phyloP scores from a whole-genome alignment of 2,888 invertebrate species.

The Cremastobaeus sp. region DNA sequence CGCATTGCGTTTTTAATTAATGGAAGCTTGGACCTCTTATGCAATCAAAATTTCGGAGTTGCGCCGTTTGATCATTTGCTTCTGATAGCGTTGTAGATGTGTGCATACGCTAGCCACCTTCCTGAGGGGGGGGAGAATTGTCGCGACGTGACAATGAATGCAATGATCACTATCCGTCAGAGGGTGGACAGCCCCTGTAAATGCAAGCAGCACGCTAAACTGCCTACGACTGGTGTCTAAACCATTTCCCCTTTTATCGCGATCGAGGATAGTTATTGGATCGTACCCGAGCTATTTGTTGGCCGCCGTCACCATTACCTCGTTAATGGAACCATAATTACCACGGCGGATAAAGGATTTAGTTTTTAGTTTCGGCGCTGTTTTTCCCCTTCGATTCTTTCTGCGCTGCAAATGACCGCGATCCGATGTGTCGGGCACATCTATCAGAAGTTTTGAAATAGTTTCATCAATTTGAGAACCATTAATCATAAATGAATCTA shows the following conservation, averaged over 20 bases:
- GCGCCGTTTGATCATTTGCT: neutral
- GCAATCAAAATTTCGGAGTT: too few relatives aligned
- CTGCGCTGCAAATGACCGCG: too few relatives aligned
- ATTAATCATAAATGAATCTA: too few relatives aligned
- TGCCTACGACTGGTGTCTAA: constrained; percentile 72
- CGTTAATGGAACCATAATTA: constrained; percentile 77
- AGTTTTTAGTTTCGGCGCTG: constrained; percentile 7
- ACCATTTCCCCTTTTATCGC: constrained; percentile 73
- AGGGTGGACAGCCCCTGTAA: constrained; percentile 61
- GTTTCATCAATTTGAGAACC: too few relatives aligned
- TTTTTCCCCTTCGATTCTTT: neutral
- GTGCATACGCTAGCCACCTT: constrained; percentile 27
- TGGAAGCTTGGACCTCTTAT: too few relatives aligned
- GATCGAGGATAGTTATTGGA: constrained; percentile 74
- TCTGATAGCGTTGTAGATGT: neutral
- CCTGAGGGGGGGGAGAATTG: constrained; percentile 66
- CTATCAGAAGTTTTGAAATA: too few relatives aligned
- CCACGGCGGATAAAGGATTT: constrained; percentile 71
- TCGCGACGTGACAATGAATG: constrained; percentile 73
- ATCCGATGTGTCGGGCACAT: too few relatives aligned
- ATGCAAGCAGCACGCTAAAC: constrained; percentile 66
- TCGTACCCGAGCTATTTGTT: constrained; percentile 75
- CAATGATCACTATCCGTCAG: constrained; percentile 71
- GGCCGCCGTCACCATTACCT: constrained; percentile 65
- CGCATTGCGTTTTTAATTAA: too few relatives aligned